A percentile compares a stretch with the other conserved stretches of the same genome.
phyloP scores from a whole-genome alignment of 2,888 invertebrate genomes.

The Syritta pipiens region DNA sequence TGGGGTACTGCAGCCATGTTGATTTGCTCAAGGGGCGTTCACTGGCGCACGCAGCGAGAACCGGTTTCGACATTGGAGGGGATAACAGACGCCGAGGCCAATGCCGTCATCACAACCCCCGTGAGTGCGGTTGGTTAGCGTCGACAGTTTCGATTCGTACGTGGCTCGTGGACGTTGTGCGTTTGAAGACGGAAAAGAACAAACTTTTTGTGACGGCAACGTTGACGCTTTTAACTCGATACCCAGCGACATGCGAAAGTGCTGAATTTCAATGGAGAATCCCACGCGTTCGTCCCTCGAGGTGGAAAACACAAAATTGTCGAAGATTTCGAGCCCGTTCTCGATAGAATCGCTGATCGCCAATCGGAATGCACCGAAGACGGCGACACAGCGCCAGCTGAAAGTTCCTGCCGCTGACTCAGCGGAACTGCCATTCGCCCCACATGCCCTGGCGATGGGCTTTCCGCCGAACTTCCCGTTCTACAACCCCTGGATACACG shows the following conservation, averaged over 20 bases:
- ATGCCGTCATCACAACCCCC: constrained; percentile 44
- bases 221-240: not conserved
- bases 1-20: constrained; percentile 65
- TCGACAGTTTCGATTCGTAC: constrained; percentile 62
- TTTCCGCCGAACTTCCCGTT: constrained; percentile 76
- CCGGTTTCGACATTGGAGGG: constrained; percentile 52
- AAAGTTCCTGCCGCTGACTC: constrained; percentile 51
- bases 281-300: constrained; percentile 56
- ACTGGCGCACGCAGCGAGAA: constrained; percentile 62
- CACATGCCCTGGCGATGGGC: constrained; percentile 71
- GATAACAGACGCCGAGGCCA: constrained; percentile 41
- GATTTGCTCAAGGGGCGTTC: constrained; percentile 55
- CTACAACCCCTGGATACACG: constrained; percentile 79
- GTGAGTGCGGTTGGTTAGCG: constrained; percentile 14
- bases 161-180: constrained; percentile 58
- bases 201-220: not conserved
- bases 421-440: constrained; percentile 44
- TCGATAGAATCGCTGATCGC: constrained; percentile 79
- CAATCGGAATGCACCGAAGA: constrained; percentile 72
- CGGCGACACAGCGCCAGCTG: constrained; percentile 35
- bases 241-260: constrained; percentile 50
- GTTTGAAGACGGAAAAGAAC: too few relatives aligned
- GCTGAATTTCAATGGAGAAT: constrained; percentile 54
- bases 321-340: constrained; percentile 78
- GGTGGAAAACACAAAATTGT: constrained; percentile 71